These are phyloP conservation scores for Typhlichthys subterraneus DNA, from an alignment of 2,797 vertebrate genomes.

Conservation along the genomic window DNA sequence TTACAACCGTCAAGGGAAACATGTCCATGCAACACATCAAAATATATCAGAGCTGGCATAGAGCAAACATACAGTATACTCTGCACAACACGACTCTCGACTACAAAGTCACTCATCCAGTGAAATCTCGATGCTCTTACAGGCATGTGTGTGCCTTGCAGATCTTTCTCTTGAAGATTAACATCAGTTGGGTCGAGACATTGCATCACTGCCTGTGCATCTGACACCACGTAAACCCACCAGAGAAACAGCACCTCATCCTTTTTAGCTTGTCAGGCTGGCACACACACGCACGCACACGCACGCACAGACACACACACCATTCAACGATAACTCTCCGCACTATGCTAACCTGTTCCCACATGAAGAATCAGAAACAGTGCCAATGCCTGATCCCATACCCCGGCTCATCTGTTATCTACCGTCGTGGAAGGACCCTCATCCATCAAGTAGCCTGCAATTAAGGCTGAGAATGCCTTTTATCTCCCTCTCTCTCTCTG, in stretches of 20 bases:
- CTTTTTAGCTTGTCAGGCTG: conserved; percentile 17
- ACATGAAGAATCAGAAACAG: conserved; percentile 3
- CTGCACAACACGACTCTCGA: conserved; percentile 27
- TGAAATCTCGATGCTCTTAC: conserved; percentile 38
- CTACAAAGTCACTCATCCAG: conserved; percentile 14
- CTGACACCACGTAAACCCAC: conserved; percentile 4
- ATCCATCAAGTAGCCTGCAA: conserved; percentile 44
- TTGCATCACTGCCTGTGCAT: conserved; percentile 16
- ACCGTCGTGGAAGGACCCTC: conserved; percentile 28
- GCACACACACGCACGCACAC: conserved; percentile 9
- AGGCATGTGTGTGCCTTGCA: conserved; percentile 10
- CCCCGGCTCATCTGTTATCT: conserved; percentile 42
- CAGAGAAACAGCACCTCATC: conserved; percentile 1
- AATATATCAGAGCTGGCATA: conserved; percentile 13
- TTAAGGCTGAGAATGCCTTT: conserved; percentile 49
- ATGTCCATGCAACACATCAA: not conserved
- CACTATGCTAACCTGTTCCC: conserved; percentile 22
- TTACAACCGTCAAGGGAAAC: not conserved
- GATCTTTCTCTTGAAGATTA: conserved; percentile 16
- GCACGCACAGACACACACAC: conserved; percentile 4
- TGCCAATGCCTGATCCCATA: conserved; percentile 24
- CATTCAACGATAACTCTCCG: conserved; percentile 23
- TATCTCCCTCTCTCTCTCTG: conserved; percentile 21
- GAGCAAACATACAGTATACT: conserved; percentile 1
- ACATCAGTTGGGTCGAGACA: conserved; percentile 19